A percentile compares a stretch with the other conserved stretches of the same genome.
Evolutionary conservation across 2,888 invertebrate genomes (phyloP).

Genomic region (Cantharis rustica): DNA sequence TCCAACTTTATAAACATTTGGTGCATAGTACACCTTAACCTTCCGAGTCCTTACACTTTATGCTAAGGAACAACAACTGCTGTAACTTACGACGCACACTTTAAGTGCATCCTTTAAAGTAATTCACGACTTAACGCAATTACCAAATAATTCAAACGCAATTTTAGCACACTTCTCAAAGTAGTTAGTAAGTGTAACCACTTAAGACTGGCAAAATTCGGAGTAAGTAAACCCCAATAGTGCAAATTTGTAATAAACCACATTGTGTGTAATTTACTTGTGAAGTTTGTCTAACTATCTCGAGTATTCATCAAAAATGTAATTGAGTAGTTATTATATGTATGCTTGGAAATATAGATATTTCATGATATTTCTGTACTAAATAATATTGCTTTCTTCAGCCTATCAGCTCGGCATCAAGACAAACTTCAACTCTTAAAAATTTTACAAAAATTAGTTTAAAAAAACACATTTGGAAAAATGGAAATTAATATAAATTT

Average conservation of each 20-base stretch:
- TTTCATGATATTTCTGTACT: background rate
- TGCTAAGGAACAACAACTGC: background rate
- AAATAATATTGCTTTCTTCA: background rate
- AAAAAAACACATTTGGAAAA: too few species aligned
- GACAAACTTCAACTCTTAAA: too few species aligned
- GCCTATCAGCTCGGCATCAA: background rate
- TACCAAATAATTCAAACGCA: conserved; percentile 46
- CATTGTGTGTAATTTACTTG: background rate
- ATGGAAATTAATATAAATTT: too few species aligned
- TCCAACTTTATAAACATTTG: background rate
- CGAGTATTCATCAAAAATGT: background rate
- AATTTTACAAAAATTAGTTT: too few species aligned
- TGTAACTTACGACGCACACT: background rate
- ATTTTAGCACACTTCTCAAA: conserved; percentile 65
- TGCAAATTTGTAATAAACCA: background rate
- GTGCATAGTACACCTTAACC: too few species aligned
- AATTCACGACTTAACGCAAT: conserved; percentile 57
- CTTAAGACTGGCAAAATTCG: background rate
- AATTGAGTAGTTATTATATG: background rate
- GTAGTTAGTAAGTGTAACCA: conserved; percentile 58
- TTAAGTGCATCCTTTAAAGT: conserved; percentile 55
- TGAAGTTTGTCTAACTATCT: background rate
- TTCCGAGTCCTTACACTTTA: too few species aligned
- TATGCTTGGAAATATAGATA: background rate
- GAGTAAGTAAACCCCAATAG: background rate